A percentile compares a stretch with the other conserved stretches of the same genome.
These are phyloP conservation scores for Heptranchias perlo DNA, from an alignment of 2,113 vertebrate genomes.

Conservation along the genomic window DNA sequence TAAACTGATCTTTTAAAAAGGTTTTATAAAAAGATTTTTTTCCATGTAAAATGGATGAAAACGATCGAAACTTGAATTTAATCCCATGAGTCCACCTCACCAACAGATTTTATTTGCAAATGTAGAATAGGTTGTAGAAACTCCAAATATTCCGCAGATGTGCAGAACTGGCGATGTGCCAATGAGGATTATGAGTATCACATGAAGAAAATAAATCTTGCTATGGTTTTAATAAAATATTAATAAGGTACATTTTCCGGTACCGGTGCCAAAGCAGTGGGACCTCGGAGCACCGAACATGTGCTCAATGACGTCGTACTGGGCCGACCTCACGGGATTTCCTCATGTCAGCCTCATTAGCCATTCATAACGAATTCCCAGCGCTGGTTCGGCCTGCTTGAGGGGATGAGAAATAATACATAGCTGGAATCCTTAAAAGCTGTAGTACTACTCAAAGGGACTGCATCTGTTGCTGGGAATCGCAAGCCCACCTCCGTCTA, in stretches of 20 bases:
- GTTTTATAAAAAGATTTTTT: neutral
- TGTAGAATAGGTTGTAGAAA: neutral
- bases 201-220: slow-evolving; percentile 25
- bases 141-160: slow-evolving; percentile 28
- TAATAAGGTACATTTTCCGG: slow-evolving; percentile 33
- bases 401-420: neutral
- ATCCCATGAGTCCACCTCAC: neutral
- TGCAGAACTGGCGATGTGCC: slow-evolving; percentile 20
- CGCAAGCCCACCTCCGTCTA: neutral
- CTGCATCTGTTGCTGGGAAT: neutral
- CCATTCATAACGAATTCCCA: neutral
- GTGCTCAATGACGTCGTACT: neutral
- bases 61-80: neutral
- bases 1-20: neutral
- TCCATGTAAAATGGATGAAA: neutral
- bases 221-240: slow-evolving; percentile 24
- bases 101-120: neutral
- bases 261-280: neutral
- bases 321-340: neutral
- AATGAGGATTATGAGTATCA: neutral
- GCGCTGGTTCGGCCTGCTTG: neutral
- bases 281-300: neutral
- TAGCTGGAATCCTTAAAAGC: neutral
- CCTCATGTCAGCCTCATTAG: neutral
- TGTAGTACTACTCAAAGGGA: neutral